phyloP scores from a whole-genome alignment of 1,140 invertebrate species.

The Sminthurides bifidus region DNA sequence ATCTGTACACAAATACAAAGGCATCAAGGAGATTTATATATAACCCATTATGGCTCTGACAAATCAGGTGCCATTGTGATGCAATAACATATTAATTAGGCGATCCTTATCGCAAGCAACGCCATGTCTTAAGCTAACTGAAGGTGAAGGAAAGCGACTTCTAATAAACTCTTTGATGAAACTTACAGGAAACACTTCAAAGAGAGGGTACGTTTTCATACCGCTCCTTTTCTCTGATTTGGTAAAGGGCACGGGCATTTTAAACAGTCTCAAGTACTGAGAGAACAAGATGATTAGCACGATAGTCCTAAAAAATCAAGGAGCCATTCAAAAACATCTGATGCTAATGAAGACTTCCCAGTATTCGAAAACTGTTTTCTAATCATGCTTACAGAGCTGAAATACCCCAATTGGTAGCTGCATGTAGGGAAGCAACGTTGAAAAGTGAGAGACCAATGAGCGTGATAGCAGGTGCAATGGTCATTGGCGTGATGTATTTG shows the following conservation, averaged over 20 bases:
- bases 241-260: conserved; percentile 46
- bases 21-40: too few relatives aligned
- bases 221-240: conserved; percentile 49
- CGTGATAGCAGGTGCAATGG: conserved; percentile 66
- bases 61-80: too few relatives aligned
- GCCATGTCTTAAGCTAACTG: too few relatives aligned
- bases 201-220: conserved; percentile 54
- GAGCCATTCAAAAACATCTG: too few relatives aligned
- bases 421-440: conserved; percentile 58
- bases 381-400: conserved; percentile 49
- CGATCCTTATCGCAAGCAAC: too few relatives aligned
- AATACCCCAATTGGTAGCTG: conserved; percentile 68
- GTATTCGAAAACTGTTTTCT: not conserved
- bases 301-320: conserved; percentile 65
- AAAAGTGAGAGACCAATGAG: conserved; percentile 67
- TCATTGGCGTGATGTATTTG: conserved; percentile 62
- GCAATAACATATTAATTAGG: too few relatives aligned
- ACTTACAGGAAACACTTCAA: conserved; percentile 70
- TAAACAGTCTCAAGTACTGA: conserved; percentile 58
- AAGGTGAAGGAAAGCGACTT: too few relatives aligned
- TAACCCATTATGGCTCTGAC: too few relatives aligned
- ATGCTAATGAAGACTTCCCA: not conserved
- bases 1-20: conserved; percentile 44
- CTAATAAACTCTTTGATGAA: too few relatives aligned
- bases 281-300: conserved; percentile 67